A percentile compares a stretch with the other conserved stretches of the same genome.
phyloP scores from a whole-genome alignment of 1,140 invertebrate genomes.

The Caerostris extrusa region DNA sequence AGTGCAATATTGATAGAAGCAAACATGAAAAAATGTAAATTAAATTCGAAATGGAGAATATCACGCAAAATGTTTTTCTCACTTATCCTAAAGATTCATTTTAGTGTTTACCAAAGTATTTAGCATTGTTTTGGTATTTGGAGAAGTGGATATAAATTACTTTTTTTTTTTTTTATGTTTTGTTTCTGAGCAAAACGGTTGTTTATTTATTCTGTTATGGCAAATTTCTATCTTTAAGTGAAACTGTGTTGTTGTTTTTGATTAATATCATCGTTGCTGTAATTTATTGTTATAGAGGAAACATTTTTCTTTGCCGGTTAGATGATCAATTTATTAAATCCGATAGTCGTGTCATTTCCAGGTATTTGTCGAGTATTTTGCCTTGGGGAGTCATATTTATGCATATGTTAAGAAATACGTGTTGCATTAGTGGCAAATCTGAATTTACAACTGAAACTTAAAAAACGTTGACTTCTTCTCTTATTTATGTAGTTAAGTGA shows the following conservation, averaged over 20 bases:
- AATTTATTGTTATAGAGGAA: background rate
- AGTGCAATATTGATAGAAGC: background rate
- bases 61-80: slow-evolving; percentile 59
- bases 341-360: no score
- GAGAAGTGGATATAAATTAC: background rate
- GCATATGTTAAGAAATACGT: no score
- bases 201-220: background rate
- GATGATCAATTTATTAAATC: background rate
- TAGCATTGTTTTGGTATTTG: background rate
- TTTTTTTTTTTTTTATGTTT: background rate
- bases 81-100: slow-evolving; percentile 32
- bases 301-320: background rate
- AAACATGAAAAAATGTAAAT: slow-evolving; percentile 57
- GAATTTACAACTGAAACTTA: no score
- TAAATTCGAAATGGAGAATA: slow-evolving; percentile 68
- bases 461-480: no score
- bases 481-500: no score
- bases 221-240: background rate
- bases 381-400: no score
- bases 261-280: background rate
- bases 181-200: background rate
- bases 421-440: no score
- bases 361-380: no score
- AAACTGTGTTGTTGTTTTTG: background rate
- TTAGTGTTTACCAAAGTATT: slow-evolving; percentile 52